phyloP scores from a whole-genome alignment of 2,797 vertebrate species.

The Perodicticus potto region DNA sequence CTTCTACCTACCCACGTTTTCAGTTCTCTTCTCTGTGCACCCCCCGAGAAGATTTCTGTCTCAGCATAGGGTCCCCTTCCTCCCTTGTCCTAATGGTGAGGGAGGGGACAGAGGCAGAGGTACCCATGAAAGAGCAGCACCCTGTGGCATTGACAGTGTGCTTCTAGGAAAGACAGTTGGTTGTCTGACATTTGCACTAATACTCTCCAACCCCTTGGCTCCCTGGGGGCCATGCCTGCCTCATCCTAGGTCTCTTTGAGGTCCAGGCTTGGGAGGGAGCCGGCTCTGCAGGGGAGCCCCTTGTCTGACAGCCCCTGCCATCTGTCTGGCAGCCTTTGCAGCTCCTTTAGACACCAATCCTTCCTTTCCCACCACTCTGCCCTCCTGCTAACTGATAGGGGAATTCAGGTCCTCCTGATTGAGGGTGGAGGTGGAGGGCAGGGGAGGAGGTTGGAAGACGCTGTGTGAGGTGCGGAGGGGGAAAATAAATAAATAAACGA shows the following conservation, averaged over 20 bases:
- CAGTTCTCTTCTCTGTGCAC: background rate
- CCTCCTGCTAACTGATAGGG: slow-evolving; percentile 80
- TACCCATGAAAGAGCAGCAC: background rate
- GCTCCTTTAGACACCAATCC: background rate
- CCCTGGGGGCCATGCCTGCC: background rate
- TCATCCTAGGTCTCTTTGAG: slow-evolving; percentile 17
- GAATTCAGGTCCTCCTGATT: slow-evolving; percentile 80
- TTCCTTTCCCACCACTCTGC: slow-evolving; percentile 68
- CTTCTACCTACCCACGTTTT: background rate
- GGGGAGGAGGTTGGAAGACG: background rate
- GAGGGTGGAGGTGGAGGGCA: background rate
- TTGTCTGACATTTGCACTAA: background rate
- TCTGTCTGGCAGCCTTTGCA: background rate
- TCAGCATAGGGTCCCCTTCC: background rate
- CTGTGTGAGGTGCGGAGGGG: slow-evolving; percentile 45
- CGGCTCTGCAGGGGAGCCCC: slow-evolving; percentile 4
- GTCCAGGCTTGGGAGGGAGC: background rate
- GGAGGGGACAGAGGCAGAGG: background rate
- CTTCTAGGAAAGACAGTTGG: background rate
- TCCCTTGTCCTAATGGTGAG: background rate
- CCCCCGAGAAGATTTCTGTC: background rate
- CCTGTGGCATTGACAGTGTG: background rate
- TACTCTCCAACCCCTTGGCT: background rate
- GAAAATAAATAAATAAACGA: slow-evolving; percentile 89
- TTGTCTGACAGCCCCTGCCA: background rate